Percentiles rank a stretch among this genome's conserved stretches.
Evolutionary conservation across 2,888 invertebrate species (phyloP).

Genomic region (Mimachlamys varia): DNA sequence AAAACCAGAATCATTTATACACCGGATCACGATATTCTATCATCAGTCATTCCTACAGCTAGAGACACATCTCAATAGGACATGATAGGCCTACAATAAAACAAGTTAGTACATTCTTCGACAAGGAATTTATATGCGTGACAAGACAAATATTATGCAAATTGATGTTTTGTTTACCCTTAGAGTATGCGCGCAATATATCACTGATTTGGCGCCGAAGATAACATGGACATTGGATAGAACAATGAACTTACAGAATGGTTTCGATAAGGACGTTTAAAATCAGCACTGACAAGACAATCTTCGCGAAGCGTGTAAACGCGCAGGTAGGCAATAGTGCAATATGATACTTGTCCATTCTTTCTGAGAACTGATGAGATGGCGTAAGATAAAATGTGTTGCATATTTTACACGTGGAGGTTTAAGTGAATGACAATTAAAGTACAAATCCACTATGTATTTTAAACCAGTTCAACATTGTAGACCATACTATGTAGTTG

Average conservation of each 20-base stretch:
- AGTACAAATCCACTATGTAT: background rate
- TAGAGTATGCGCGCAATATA: background rate
- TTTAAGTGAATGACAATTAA: background rate
- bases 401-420: background rate
- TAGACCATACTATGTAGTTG: too few relatives aligned
- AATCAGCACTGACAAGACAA: background rate
- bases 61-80: background rate
- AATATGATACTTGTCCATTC: background rate
- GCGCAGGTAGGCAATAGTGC: background rate
- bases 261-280: background rate
- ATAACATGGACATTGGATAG: background rate
- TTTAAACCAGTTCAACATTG: background rate
- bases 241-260: background rate
- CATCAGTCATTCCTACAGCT: background rate
- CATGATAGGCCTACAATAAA: background rate
- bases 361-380: background rate
- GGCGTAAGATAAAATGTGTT: background rate
- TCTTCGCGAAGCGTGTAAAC: background rate
- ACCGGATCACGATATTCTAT: background rate
- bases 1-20: background rate
- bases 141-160: conserved; percentile 1
- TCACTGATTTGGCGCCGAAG: background rate
- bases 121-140: background rate
- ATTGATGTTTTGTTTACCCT: background rate
- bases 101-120: background rate